A percentile compares a stretch with the other conserved stretches of the same genome.
Conservation (phyloP, 2,113 vertebrate species). For the Xyrauchen texanus region DNA sequence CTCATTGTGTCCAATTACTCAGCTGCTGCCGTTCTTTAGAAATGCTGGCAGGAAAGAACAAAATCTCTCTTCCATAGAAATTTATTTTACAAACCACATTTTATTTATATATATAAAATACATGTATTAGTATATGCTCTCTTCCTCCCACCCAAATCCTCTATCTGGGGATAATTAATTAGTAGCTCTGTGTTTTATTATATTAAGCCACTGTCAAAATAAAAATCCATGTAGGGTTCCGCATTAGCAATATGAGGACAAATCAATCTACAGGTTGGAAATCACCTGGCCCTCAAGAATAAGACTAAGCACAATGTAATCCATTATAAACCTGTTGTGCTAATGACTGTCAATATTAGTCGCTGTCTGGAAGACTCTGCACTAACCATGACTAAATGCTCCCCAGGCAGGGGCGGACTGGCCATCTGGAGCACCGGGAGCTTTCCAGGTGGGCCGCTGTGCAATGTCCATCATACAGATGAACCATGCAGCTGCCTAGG, state of each 20-base stretch:
- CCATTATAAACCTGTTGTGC: not conserved
- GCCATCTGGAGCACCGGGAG: no score
- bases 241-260: not conserved
- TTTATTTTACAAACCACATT: no score
- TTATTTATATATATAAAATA: no score
- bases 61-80: conserved; percentile 2
- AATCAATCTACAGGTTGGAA: conserved; percentile 23
- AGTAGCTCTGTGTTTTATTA: not conserved
- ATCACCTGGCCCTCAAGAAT: not conserved
- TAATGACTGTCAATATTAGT: not conserved
- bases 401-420: no score
- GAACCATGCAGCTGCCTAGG: no score
- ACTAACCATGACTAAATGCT: not conserved
- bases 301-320: conserved; percentile 1
- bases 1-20: conserved; percentile 43
- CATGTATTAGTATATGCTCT: conserved; percentile 28
- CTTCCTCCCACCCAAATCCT: not conserved
- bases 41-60: not conserved
- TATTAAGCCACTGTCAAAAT: conserved; percentile 2
- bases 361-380: not conserved
- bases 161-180: not conserved
- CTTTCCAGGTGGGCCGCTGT: no score
- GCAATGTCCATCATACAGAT: no score
- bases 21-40: not conserved
- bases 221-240: not conserved